Conservation (phyloP, 2,888 invertebrate species). For the Steinernema scapterisci region DNA sequence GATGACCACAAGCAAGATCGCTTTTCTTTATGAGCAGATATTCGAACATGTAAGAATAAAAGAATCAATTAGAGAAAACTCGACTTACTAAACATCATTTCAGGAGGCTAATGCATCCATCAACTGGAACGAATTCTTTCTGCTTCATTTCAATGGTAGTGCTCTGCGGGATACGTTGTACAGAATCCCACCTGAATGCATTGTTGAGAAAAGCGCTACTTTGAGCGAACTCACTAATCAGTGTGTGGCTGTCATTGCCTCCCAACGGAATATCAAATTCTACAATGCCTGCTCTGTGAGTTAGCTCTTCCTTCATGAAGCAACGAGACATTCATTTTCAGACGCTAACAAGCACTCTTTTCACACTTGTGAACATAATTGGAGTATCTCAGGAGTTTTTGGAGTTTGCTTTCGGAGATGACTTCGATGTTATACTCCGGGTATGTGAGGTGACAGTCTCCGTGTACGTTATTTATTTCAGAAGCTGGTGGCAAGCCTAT, state of each 20-base stretch:
- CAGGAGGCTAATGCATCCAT: neutral
- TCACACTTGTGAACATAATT: neutral
- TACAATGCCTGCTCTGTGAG: constrained; percentile 24
- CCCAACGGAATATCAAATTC: constrained; percentile 1
- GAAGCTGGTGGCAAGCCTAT: constrained; percentile 1
- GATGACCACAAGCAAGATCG: neutral
- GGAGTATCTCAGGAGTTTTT: neutral
- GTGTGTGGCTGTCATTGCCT: constrained; percentile 10
- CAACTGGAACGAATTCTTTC: constrained; percentile 26
- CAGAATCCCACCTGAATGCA: neutral
- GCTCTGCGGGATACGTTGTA: neutral
- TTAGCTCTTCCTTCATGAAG: neutral
- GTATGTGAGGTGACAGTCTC: no score
- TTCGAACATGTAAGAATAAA: neutral
- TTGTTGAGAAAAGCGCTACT: neutral
- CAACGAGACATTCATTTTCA: neutral
- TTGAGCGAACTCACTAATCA: constrained; percentile 6
- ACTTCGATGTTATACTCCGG: constrained; percentile 5
- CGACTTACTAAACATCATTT: neutral
- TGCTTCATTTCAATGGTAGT: constrained; percentile 9
- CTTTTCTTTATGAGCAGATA: constrained; percentile 8
- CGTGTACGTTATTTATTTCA: no score
- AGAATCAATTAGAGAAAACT: no score
- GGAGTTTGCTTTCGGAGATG: neutral
- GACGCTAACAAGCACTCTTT: neutral